These are phyloP conservation scores for Hypsopygia costalis DNA, from an alignment of 2,888 invertebrate genomes.

Conservation along the genomic window DNA sequence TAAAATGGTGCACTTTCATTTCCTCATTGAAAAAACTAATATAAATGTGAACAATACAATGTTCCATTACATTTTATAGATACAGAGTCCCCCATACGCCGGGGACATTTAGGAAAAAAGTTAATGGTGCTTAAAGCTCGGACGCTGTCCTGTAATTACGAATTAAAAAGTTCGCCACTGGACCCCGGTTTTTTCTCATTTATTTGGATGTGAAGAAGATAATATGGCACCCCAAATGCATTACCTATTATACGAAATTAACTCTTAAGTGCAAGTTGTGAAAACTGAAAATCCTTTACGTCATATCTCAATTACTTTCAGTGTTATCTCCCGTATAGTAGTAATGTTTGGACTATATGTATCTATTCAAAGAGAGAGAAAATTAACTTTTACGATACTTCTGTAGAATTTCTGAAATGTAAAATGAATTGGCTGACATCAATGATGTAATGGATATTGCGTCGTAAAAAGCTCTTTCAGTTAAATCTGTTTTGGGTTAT, in stretches of 20 bases:
- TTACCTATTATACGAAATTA: slow-evolving; percentile 18
- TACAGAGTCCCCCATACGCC: slow-evolving; percentile 50
- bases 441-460: slow-evolving; percentile 1
- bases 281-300: slow-evolving; percentile 36
- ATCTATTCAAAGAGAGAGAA: slow-evolving; percentile 54
- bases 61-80: slow-evolving; percentile 52
- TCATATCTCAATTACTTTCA: slow-evolving; percentile 60
- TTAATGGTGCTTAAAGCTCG: slow-evolving; percentile 77
- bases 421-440: slow-evolving; percentile 25
- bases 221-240: slow-evolving; percentile 67
- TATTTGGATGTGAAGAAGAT: slow-evolving; percentile 71
- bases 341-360: slow-evolving; percentile 58
- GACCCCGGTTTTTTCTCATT: slow-evolving; percentile 74
- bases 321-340: slow-evolving; percentile 66
- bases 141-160: slow-evolving; percentile 78
- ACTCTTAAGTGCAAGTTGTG: slow-evolving; percentile 20
- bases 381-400: slow-evolving; percentile 60
- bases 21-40: slow-evolving; percentile 35
- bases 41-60: slow-evolving; percentile 58
- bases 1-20: not conserved
- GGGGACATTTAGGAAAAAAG: slow-evolving; percentile 73
- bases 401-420: slow-evolving; percentile 23
- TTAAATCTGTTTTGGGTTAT: too few relatives aligned
- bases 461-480: too few relatives aligned
- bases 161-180: slow-evolving; percentile 76